Base-by-base conservation (phyloP, 2,888 invertebrate genomes). In the Helleia helle region DNA sequence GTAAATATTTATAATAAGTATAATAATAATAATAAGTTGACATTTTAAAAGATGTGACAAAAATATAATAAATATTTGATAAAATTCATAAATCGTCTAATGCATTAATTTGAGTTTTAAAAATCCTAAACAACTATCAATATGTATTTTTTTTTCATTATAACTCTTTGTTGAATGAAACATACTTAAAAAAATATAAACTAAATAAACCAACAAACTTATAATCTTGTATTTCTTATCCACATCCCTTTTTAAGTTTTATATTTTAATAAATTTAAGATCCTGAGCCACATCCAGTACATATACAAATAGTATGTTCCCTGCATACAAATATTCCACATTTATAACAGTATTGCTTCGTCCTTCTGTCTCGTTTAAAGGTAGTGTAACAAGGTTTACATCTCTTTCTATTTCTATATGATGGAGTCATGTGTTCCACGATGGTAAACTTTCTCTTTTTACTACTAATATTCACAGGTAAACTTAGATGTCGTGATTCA, bases 251-350 rank as follows among this genome's bases (percentile, higher is more conserved):
- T n/a, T n/a, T n/a, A n/a, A n/a, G n/a, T n/a, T n/a, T n/a, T n/a
- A n/a, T n/a, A n/a, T n/a, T n/a, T n/a, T n/a, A n/a, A n/a, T n/a
- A n/a, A n/a, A n/a, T n/a, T 42, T 44, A 47, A 8, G 38, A 11
- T 18, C 41, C 11, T 11, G 40, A 6, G n/a, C 25, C 54, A 58
- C 81, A 83, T 48, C 62, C 54, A 36, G 65, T 61, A 50, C 80
- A 84, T 25, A 79, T 48, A 28, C 47, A 46, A 13, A 70, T 61
- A 36, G 71, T 62, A 54, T 84, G 84, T 42, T 84, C 81, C 49
- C 60, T 72, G 50, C 85, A 84, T 36, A 76, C 70, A 46, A 62
- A 66, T 41, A 62, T 63, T 1, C 65, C 67, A 47, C 84, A 84
- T 49, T 71, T 72, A 1, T 63, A 40, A 54, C 83, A 85, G 42